A percentile compares a stretch with the other conserved stretches of the same genome.
Conservation (phyloP, 2,797 vertebrate genomes). For the Danio kyathit region DNA sequence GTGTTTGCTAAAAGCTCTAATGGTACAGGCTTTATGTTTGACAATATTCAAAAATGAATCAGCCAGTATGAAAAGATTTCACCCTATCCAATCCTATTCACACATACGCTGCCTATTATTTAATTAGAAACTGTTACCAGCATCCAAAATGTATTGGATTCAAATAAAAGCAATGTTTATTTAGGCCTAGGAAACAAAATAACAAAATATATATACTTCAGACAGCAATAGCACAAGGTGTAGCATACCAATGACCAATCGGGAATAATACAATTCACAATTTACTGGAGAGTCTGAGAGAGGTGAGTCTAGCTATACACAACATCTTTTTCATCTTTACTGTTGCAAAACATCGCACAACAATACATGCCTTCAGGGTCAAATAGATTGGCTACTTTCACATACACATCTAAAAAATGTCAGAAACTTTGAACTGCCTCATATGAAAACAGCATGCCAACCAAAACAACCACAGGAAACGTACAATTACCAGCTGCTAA, state of each 20-base stretch:
- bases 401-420: background rate
- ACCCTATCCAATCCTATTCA: background rate
- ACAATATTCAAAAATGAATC: background rate
- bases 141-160: slow-evolving; percentile 9
- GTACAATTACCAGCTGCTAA: no score
- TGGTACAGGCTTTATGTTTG: background rate
- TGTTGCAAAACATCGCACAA: background rate
- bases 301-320: slow-evolving; percentile 15
- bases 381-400: slow-evolving; percentile 22
- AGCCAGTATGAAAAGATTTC: background rate
- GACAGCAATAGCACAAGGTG: background rate
- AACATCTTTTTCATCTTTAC: background rate
- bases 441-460: background rate
- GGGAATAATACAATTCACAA: slow-evolving; percentile 45
- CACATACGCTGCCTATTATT: background rate
- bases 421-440: background rate
- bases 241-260: slow-evolving; percentile 59
- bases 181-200: background rate
- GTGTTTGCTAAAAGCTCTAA: slow-evolving; percentile 13
- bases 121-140: background rate
- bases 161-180: background rate
- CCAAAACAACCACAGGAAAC: background rate
- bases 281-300: background rate
- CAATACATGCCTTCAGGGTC: background rate
- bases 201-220: slow-evolving; percentile 4